A percentile compares a stretch with the other conserved stretches of the same genome.
These are phyloP conservation scores for Eciton burchellii DNA, from an alignment of 1,140 invertebrate species.

Conservation along the genomic window DNA sequence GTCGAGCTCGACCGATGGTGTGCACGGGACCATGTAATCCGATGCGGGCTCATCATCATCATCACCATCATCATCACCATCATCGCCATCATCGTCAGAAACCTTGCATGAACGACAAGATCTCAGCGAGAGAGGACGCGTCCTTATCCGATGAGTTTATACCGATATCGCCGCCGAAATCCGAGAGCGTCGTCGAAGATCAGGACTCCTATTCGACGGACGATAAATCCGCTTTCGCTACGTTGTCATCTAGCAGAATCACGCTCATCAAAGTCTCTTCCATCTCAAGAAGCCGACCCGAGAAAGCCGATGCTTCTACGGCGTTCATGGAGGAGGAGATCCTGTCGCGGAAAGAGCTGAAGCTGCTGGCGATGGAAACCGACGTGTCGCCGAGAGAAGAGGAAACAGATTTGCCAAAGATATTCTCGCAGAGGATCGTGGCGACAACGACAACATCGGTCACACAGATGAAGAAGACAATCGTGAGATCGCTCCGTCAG, in stretches of 20 bases:
- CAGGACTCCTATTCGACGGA: background rate
- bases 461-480: background rate
- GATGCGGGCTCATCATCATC: conserved; percentile 16
- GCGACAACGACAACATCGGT: background rate
- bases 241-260: background rate
- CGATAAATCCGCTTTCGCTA: background rate
- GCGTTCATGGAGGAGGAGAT: background rate
- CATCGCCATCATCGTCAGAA: conserved; percentile 19
- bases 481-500: background rate
- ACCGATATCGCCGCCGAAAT: background rate
- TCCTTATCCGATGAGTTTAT: background rate
- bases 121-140: background rate
- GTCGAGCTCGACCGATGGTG: conserved; percentile 42
- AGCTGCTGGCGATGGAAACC: background rate
- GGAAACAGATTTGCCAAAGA: too few relatives aligned
- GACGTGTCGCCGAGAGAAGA: background rate
- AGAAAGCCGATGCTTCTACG: background rate
- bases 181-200: background rate
- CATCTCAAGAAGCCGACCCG: background rate
- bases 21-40: conserved; percentile 72
- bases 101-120: background rate
- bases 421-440: background rate
- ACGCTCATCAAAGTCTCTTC: conserved; percentile 14
- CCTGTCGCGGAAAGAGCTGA: background rate
- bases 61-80: conserved; percentile 25